A percentile compares a stretch with the other conserved stretches of the same genome.
Conservation (phyloP, 2,113 vertebrate species). For the Columba livia region DNA sequence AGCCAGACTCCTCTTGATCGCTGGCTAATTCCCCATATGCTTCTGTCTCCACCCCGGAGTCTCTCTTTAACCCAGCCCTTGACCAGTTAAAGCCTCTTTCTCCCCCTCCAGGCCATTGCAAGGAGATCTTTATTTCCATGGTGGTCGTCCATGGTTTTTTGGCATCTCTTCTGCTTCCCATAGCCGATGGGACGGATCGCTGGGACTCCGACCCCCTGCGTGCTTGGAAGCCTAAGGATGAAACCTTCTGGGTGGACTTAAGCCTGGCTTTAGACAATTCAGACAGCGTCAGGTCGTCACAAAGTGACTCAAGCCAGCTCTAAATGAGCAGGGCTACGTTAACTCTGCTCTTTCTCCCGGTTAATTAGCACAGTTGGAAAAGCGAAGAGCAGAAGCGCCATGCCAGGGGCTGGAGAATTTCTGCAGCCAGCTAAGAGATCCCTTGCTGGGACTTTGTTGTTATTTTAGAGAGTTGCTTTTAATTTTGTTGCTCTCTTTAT, state of each 20-base stretch:
- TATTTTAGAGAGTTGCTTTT: neutral
- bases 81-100: neutral
- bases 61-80: neutral
- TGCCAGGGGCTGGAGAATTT: conserved; percentile 12
- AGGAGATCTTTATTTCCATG: neutral
- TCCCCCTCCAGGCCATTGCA: neutral
- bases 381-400: neutral
- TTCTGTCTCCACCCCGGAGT: neutral
- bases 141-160: neutral
- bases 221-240: neutral
- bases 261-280: neutral
- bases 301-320: neutral
- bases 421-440: neutral
- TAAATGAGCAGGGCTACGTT: neutral
- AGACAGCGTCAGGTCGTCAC: neutral
- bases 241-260: neutral
- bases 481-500: neutral
- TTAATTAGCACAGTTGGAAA: neutral
- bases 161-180: neutral
- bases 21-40: neutral
- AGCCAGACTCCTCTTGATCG: neutral
- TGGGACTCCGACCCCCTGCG: neutral
- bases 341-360: neutral
- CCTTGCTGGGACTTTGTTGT: conserved; percentile 24
- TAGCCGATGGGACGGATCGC: neutral